Percentiles rank a stretch among this genome's conserved stretches.
phyloP scores from a whole-genome alignment of 2,113 vertebrate species.

The Mus pahari region DNA sequence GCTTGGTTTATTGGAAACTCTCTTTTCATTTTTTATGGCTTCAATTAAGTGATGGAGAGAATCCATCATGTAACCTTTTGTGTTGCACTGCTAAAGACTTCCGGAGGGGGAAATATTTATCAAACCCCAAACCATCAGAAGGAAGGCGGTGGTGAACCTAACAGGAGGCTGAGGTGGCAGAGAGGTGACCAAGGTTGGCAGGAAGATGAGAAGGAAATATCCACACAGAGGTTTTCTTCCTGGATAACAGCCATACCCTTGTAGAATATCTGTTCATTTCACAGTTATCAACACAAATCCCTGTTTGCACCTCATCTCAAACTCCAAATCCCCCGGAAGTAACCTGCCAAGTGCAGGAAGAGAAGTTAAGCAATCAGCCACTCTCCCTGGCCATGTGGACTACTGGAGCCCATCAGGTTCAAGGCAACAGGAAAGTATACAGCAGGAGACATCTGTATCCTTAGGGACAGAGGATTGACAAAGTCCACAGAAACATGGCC shows the following conservation, averaged over 20 bases:
- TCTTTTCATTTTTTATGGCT: constrained; percentile 88
- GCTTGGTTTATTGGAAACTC: constrained; percentile 87
- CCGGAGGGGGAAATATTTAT: constrained; percentile 86
- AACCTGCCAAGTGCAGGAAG: neutral
- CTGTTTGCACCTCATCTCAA: neutral
- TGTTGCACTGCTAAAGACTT: constrained; percentile 86
- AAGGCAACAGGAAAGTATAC: neutral
- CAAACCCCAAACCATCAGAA: constrained; percentile 82
- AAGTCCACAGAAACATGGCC: neutral
- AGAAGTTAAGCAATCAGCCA: neutral
- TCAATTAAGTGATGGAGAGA: constrained; percentile 87
- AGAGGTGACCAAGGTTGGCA: neutral
- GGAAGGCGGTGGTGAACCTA: constrained; percentile 71
- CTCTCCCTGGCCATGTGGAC: neutral
- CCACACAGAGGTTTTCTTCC: constrained; percentile 49
- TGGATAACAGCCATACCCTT: constrained; percentile 22
- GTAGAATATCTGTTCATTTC: neutral
- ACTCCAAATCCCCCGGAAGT: neutral
- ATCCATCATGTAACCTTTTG: constrained; percentile 87
- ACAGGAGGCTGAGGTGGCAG: constrained; percentile 50
- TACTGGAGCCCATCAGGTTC: neutral
- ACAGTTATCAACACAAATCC: neutral
- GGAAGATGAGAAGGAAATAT: constrained; percentile 30
- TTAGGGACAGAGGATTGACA: neutral
- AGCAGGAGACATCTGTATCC: too few relatives aligned